These are phyloP conservation scores for Lissocephala sabroskyi DNA, from an alignment of 2,888 invertebrate species.

Conservation along the genomic window DNA sequence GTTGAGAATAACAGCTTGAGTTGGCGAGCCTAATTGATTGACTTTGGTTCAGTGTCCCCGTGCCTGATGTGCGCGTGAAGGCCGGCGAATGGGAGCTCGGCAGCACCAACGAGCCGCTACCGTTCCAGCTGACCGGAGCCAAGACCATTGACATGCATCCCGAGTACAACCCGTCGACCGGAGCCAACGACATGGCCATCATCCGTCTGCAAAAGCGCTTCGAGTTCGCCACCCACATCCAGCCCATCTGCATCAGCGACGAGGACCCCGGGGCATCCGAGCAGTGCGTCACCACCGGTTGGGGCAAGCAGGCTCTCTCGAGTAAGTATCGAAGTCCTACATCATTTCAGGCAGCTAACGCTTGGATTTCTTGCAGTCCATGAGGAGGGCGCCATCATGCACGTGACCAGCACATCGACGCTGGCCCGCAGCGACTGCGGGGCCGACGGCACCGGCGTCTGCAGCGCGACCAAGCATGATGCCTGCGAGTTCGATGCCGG, in stretches of 20 bases:
- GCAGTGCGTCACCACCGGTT: conserved; percentile 85
- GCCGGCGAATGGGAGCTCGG: conserved; percentile 90
- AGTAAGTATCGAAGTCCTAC: conserved; percentile 74
- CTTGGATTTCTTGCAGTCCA: conserved; percentile 76
- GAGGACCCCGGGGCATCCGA: conserved; percentile 74
- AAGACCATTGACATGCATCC: conserved; percentile 82
- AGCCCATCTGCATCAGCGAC: conserved; percentile 82
- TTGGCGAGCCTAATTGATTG: background rate
- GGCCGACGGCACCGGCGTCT: conserved; percentile 73
- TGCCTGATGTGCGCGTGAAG: conserved; percentile 80
- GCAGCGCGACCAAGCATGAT: conserved; percentile 80
- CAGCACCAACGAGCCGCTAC: conserved; percentile 84
- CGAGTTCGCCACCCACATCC: conserved; percentile 80
- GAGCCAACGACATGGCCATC: conserved; percentile 81
- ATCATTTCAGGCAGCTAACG: background rate
- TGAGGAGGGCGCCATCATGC: conserved; percentile 82
- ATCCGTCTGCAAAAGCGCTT: conserved; percentile 78
- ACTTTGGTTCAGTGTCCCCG: conserved; percentile 39
- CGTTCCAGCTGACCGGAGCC: conserved; percentile 84
- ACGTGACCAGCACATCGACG: conserved; percentile 80
- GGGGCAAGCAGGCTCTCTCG: conserved; percentile 86
- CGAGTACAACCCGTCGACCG: conserved; percentile 76
- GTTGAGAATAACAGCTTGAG: conserved; percentile 2
- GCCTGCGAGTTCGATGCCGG: conserved; percentile 87
- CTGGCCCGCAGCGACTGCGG: conserved; percentile 75